A percentile compares a stretch with the other conserved stretches of the same genome.
Evolutionary conservation across 2,113 vertebrate genomes (phyloP).

Genomic region (Apteryx owenii): DNA sequence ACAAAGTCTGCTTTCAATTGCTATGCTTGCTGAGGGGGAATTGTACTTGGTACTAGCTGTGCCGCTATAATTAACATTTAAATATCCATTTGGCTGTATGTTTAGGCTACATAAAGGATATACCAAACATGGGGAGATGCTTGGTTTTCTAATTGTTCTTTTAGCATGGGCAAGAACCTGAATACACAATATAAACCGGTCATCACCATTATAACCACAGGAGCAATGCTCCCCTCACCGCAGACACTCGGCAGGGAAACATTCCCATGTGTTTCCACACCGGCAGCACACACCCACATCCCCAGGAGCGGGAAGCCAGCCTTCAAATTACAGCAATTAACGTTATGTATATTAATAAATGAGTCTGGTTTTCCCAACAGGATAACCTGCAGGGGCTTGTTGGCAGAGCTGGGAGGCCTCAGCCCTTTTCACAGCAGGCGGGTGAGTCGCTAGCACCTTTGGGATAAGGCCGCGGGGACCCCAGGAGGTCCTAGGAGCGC

Average conservation of each 20-base stretch:
- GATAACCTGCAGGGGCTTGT: conserved; percentile 54
- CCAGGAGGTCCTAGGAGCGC: background rate
- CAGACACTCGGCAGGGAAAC: background rate
- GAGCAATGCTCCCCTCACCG: background rate
- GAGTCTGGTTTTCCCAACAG: conserved; percentile 13
- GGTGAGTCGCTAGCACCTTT: accelerated
- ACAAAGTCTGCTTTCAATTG: accelerated
- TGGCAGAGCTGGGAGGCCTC: background rate
- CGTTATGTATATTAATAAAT: background rate
- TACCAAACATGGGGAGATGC: background rate
- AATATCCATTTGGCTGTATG: background rate
- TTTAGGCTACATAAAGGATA: background rate
- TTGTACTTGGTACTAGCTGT: background rate
- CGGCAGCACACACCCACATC: background rate
- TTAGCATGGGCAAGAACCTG: background rate
- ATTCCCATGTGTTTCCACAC: background rate
- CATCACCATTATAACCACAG: background rate
- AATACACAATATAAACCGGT: background rate
- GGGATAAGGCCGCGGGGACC: accelerated
- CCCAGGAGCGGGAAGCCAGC: conserved; percentile 10
- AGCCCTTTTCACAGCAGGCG: background rate
- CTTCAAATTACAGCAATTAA: conserved; percentile 63
- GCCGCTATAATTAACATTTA: background rate
- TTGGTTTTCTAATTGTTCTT: background rate
- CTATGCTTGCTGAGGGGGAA: background rate